These are phyloP conservation scores for Empis stercorea DNA, from an alignment of 2,888 invertebrate genomes.

Conservation along the genomic window DNA sequence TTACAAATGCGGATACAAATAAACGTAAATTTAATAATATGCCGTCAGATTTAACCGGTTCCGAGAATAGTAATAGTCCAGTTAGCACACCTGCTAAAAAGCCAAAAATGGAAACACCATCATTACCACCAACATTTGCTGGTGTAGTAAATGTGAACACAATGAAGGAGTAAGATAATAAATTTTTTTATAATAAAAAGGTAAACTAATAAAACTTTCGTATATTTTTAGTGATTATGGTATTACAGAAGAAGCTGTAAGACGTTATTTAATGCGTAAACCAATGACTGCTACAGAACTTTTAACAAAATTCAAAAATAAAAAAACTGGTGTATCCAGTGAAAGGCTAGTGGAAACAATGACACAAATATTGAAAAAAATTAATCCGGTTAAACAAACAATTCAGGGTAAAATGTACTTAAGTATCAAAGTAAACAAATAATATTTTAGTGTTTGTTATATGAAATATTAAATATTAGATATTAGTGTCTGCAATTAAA, in stretches of 20 bases:
- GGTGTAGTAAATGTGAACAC: conserved; percentile 29
- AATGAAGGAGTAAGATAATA: conserved; percentile 30
- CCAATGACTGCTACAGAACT: conserved; percentile 97
- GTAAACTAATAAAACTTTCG: conserved; percentile 1
- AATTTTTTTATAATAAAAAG: neutral
- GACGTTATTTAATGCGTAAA: conserved; percentile 87
- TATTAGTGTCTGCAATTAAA: too few relatives aligned
- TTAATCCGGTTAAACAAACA: conserved; percentile 84
- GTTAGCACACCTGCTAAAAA: conserved; percentile 33
- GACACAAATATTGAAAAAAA: conserved; percentile 87
- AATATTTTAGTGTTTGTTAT: neutral
- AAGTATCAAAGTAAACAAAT: conserved; percentile 53
- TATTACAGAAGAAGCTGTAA: conserved; percentile 87
- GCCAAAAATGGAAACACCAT: conserved; percentile 28
- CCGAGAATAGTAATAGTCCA: conserved; percentile 34
- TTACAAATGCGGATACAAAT: conserved; percentile 17
- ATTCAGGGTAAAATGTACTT: conserved; percentile 92
- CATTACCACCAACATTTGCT: conserved; percentile 31
- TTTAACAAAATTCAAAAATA: conserved; percentile 88
- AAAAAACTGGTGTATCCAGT: conserved; percentile 79
- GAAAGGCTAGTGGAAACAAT: conserved; percentile 86
- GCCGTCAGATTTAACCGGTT: conserved; percentile 33
- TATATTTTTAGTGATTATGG: conserved; percentile 65
- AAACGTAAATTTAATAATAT: conserved; percentile 32
- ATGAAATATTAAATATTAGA: too few relatives aligned